phyloP scores from a whole-genome alignment of 1,140 invertebrate species.

The Trichonephila clavipes region DNA sequence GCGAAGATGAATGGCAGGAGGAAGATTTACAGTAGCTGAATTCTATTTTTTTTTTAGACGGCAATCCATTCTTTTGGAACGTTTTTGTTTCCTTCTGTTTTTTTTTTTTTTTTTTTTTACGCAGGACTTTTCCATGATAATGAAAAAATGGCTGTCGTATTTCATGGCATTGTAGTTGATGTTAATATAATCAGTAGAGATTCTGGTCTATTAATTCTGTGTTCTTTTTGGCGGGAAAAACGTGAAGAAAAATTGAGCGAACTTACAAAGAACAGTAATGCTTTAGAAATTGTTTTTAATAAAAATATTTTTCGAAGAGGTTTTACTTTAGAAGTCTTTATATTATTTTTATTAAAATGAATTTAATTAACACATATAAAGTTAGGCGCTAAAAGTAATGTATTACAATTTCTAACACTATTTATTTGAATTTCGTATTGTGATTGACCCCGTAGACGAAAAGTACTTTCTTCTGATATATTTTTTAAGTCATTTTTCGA shows the following conservation, averaged over 20 bases:
- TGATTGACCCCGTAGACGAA: too few species aligned
- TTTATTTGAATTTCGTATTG: too few species aligned
- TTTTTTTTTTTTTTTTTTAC: background rate
- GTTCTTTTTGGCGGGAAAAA: slow-evolving; percentile 17
- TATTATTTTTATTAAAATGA: too few species aligned
- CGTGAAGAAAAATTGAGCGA: background rate
- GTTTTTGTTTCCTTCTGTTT: background rate
- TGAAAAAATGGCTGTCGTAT: slow-evolving; percentile 46
- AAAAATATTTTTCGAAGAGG: background rate
- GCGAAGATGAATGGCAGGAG: slow-evolving; percentile 47
- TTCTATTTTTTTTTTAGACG: background rate
- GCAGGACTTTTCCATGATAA: slow-evolving; percentile 6
- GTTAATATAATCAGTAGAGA: slow-evolving; percentile 26
- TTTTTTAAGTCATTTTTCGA: too few species aligned
- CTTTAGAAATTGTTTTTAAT: background rate
- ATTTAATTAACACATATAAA: too few species aligned
- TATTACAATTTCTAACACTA: too few species aligned
- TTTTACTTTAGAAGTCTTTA: too few species aligned
- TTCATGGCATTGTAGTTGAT: background rate
- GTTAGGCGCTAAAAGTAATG: too few species aligned
- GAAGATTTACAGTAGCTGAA: slow-evolving; percentile 56
- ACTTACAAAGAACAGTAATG: background rate
- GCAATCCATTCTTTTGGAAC: slow-evolving; percentile 55
- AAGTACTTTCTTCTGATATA: too few species aligned
- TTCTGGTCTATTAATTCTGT: slow-evolving; percentile 1